These are phyloP conservation scores for Acleris laterana DNA, from an alignment of 2,888 invertebrate species.

Conservation along the genomic window DNA sequence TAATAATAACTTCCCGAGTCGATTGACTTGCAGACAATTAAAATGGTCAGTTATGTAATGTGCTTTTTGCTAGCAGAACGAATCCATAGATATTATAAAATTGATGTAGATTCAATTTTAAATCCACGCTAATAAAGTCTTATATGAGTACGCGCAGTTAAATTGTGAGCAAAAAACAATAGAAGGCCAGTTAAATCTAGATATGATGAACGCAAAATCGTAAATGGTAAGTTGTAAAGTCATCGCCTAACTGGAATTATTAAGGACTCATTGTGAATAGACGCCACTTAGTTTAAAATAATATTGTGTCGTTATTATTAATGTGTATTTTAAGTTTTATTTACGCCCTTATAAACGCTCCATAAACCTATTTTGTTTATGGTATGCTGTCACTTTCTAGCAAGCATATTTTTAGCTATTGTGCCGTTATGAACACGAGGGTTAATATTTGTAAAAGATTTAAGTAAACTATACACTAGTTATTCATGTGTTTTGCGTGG, in stretches of 20 bases:
- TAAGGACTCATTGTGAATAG: no score
- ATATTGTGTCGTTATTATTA: no score
- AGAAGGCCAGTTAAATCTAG: constrained; percentile 22
- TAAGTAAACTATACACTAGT: no score
- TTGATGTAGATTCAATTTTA: not conserved
- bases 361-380: no score
- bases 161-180: constrained; percentile 16
- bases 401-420: no score
- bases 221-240: constrained; percentile 4
- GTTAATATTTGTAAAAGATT: no score
- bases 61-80: constrained; percentile 14
- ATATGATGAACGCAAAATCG: constrained; percentile 9
- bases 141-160: not conserved
- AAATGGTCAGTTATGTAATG: constrained; percentile 29
- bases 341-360: no score
- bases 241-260: constrained; percentile 9
- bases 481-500: not conserved
- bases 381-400: no score
- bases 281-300: no score
- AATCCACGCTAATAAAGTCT: not conserved
- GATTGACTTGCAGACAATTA: constrained; percentile 12
- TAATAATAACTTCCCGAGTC: constrained; percentile 8
- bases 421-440: no score
- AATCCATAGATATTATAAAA: not conserved
- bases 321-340: no score